Evolutionary conservation across 2,113 vertebrate genomes (phyloP).

Genomic region (Lutjanus erythropterus): DNA sequence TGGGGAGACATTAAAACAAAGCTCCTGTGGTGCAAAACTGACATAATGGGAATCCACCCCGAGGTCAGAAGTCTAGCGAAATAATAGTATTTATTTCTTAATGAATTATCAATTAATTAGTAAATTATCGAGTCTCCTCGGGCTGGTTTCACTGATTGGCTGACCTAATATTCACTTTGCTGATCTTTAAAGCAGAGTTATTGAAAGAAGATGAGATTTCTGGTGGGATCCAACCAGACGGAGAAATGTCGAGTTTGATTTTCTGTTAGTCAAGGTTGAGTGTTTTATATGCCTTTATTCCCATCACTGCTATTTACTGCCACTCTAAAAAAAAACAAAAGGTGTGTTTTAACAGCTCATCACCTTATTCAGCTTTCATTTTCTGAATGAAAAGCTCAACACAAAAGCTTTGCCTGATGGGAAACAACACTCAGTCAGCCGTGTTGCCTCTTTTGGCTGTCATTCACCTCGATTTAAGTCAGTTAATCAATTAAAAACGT

Average conservation of each 20-base stretch:
- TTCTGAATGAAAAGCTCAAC: not conserved
- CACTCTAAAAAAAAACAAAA: conserved; percentile 1
- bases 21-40: conserved; percentile 41
- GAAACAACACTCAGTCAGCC: not conserved
- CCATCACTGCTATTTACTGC: conserved; percentile 1
- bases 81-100: conserved; percentile 62
- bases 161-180: conserved; percentile 52
- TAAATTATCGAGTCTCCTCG: conserved; percentile 36
- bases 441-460: not conserved
- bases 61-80: conserved; percentile 56
- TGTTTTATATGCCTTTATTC: not conserved
- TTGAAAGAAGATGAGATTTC: conserved; percentile 1
- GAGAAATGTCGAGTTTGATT: conserved; percentile 18
- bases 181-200: conserved; percentile 25
- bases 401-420: not conserved
- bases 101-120: conserved; percentile 67
- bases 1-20: conserved; percentile 32
- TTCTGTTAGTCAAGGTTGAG: conserved; percentile 32
- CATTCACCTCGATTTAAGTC: not conserved
- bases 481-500: not conserved
- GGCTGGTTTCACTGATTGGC: conserved; percentile 44
- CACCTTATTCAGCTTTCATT: not conserved
- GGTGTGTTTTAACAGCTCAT: conserved; percentile 1
- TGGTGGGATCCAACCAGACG: not conserved
- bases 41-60: conserved; percentile 49